A percentile compares a stretch with the other conserved stretches of the same genome.
phyloP scores from a whole-genome alignment of 2,888 invertebrate species.

The Neoitamus cyanurus region DNA sequence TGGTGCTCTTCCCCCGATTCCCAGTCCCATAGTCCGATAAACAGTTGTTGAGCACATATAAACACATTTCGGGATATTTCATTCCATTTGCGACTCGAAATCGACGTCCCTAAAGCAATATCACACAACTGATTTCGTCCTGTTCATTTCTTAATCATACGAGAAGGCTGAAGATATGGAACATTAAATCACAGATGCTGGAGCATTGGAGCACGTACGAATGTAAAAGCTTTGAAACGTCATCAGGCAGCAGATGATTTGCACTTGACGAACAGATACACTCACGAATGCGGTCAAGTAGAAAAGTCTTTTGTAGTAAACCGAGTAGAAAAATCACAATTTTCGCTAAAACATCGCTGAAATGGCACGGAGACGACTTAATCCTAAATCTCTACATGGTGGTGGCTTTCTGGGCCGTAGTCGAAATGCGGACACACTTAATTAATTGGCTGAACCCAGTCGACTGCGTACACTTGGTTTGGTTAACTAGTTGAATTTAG shows the following conservation, averaged over 20 bases:
- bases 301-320: conserved; percentile 3
- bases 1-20: background rate
- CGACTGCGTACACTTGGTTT: background rate
- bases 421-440: background rate
- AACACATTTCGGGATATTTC: background rate
- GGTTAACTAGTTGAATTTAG: background rate
- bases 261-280: conserved; percentile 12
- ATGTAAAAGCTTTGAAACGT: background rate
- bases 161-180: conserved; percentile 20
- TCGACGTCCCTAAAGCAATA: background rate
- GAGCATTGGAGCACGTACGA: background rate
- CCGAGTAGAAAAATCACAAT: background rate
- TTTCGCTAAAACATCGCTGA: background rate
- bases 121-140: background rate
- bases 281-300: conserved; percentile 34
- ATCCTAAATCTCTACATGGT: background rate
- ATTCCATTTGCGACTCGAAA: background rate
- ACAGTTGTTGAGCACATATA: conserved; percentile 5
- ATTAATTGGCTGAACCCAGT: background rate
- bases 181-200: conserved; percentile 32
- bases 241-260: conserved; percentile 35
- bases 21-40: background rate
- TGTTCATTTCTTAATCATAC: background rate
- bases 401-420: background rate
- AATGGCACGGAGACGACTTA: background rate